Percentiles rank a stretch among this genome's conserved stretches.
These are phyloP conservation scores for Nannobrachium achirus DNA, from an alignment of 2,113 vertebrate genomes.

Conservation along the genomic window DNA sequence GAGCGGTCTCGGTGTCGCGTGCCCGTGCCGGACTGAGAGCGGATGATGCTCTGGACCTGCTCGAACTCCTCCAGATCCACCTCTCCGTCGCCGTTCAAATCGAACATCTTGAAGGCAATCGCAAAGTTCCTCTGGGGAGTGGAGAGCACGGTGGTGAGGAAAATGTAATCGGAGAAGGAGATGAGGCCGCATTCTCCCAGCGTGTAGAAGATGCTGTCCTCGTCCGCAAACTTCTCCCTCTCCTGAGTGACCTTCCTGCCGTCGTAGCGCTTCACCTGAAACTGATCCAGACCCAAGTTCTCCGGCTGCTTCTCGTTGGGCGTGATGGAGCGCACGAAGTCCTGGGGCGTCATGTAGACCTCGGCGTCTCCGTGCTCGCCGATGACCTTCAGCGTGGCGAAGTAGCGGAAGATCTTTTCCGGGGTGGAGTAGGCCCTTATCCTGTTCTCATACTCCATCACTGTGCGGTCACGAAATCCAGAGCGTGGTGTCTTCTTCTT, in stretches of 20 bases:
- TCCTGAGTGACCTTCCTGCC: constrained; percentile 97
- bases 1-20: constrained; percentile 97
- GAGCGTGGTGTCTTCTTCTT: too few species aligned
- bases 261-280: too few species aligned
- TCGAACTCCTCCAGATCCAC: constrained; percentile 99
- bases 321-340: constrained; percentile 98
- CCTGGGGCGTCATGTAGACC: constrained; percentile 99
- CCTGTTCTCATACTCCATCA: constrained; percentile 99
- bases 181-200: constrained; percentile 98
- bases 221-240: constrained; percentile 97
- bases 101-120: constrained; percentile 99
- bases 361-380: constrained; percentile 92
- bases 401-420: constrained; percentile 99
- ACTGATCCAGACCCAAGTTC: too few species aligned
- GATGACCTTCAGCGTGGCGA: constrained; percentile 96
- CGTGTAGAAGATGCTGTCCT: constrained; percentile 96
- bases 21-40: constrained; percentile 98
- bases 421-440: constrained; percentile 98
- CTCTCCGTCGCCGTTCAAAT: constrained; percentile 97
- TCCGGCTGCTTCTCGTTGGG: constrained; percentile 99
- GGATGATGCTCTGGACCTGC: constrained; percentile 99
- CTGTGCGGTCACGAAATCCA: too few species aligned
- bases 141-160: constrained; percentile 97
- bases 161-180: constrained; percentile 99
- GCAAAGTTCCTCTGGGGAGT: constrained; percentile 99